Evolutionary conservation across 2,113 vertebrate genomes (phyloP), one percentile per base, ranked within the genome.

Genomic region (Oryzias curvinotus): DNA sequence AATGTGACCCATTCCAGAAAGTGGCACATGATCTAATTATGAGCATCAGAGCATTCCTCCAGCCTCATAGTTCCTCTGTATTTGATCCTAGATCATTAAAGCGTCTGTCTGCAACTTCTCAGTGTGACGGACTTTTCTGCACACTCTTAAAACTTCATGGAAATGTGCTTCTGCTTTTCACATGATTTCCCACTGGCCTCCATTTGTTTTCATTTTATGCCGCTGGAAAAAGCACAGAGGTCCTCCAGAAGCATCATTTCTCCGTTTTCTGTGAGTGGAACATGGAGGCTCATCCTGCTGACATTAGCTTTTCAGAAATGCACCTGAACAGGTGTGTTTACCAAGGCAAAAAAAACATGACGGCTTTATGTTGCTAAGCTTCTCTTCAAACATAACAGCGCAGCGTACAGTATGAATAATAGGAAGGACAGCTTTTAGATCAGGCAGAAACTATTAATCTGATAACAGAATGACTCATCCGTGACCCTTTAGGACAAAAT

Each of bases 311-410:
- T 75, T 85, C 67, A 67, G 74, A 50, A 78, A 55, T 55, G 47
- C 63, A 75, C 65, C 65, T 65, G 73, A 68, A 77, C 87, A 88
- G 86, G 83, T 88, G 79, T 88, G 80, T 90, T 90, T 86, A 65
- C 71, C 57, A 45, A 47, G 2, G 16, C 25, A 61, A 63, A 71
- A 70, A 76, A 83, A 71, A 86, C 56, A 62, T 68, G 69, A 77
- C 66, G 50, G 52, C 73, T 59, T 67, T 68, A 73, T 78, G 65
- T 52, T 69, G 50, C 70, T 50, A 36, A 70, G 79, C 68, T 67
- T 80, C 82, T 84, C 75, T 72, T 71, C 81, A 90, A 90, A 88
- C 73, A 87, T 70, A 71, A 70, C 77, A 59, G 56, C 61, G 41
- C 62, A 53, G 15, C 30, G 77, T 61, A 80, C 68, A 76, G 60